phyloP scores from a whole-genome alignment of 2,888 invertebrate genomes.

The Bhutanitis thaidina region DNA sequence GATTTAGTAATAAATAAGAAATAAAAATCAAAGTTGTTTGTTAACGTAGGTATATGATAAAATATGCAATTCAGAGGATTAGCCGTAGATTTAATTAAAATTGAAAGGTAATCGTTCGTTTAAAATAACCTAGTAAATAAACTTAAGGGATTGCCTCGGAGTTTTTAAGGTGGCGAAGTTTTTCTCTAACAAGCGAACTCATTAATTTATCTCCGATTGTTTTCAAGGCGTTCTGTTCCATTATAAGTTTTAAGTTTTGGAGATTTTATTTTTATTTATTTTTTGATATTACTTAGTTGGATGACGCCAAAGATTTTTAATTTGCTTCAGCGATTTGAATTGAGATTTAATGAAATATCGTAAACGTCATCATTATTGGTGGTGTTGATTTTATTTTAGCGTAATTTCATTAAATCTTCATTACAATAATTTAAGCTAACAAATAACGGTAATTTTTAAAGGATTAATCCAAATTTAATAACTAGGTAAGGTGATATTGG shows the following conservation, averaged over 20 bases:
- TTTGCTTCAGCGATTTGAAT: conserved; percentile 8
- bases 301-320: conserved; percentile 38
- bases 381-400: conserved; percentile 23
- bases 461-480: conserved; percentile 71
- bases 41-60: conserved; percentile 74
- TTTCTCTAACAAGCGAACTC: conserved; percentile 28
- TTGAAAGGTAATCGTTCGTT: conserved; percentile 57
- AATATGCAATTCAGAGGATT: conserved; percentile 78
- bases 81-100: conserved; percentile 63
- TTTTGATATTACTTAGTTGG: conserved; percentile 28
- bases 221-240: conserved; percentile 30
- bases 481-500: conserved; percentile 78
- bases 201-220: conserved; percentile 26
- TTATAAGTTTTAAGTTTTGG: conserved; percentile 35
- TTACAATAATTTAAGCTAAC: conserved; percentile 46
- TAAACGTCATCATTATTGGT: not conserved
- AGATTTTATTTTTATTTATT: conserved; percentile 42
- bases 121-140: conserved; percentile 53
- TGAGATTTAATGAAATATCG: not conserved
- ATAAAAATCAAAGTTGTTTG: conserved; percentile 72
- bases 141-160: conserved; percentile 35
- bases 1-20: conserved; percentile 52
- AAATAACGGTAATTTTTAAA: conserved; percentile 66
- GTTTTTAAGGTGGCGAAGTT: conserved; percentile 44
- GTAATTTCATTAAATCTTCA: conserved; percentile 33